phyloP scores from a whole-genome alignment of 2,888 invertebrate species.

The Cephus pulcher region DNA sequence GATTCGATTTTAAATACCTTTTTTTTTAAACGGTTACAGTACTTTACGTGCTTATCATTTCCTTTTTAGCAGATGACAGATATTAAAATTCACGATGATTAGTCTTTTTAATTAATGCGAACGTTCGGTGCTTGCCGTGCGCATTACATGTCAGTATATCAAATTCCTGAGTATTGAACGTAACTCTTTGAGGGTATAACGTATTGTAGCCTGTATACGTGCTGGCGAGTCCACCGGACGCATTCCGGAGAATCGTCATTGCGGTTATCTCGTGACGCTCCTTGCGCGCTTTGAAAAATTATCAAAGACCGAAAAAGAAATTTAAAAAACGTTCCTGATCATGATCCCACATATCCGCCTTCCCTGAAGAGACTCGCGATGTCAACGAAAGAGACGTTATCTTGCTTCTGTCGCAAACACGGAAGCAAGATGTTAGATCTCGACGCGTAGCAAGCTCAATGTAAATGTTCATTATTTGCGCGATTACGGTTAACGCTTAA shows the following conservation, averaged over 20 bases:
- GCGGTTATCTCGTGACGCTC: conserved; percentile 42
- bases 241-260: conserved; percentile 51
- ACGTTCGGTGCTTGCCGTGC: background rate
- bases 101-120: background rate
- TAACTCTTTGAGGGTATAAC: background rate
- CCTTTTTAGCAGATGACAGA: background rate
- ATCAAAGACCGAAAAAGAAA: background rate
- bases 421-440: background rate
- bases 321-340: background rate
- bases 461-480: background rate
- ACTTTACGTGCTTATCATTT: background rate
- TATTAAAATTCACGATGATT: background rate
- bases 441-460: background rate
- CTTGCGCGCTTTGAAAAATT: conserved; percentile 31
- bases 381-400: background rate
- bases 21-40: background rate
- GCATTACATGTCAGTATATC: background rate
- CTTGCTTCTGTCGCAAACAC: background rate
- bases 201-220: conserved; percentile 8
- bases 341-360: background rate
- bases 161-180: background rate
- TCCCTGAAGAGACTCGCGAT: background rate
- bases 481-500: background rate
- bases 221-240: conserved; percentile 49
- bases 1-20: background rate